phyloP scores from a whole-genome alignment of 2,113 vertebrate genomes.

The Saguinus midas region DNA sequence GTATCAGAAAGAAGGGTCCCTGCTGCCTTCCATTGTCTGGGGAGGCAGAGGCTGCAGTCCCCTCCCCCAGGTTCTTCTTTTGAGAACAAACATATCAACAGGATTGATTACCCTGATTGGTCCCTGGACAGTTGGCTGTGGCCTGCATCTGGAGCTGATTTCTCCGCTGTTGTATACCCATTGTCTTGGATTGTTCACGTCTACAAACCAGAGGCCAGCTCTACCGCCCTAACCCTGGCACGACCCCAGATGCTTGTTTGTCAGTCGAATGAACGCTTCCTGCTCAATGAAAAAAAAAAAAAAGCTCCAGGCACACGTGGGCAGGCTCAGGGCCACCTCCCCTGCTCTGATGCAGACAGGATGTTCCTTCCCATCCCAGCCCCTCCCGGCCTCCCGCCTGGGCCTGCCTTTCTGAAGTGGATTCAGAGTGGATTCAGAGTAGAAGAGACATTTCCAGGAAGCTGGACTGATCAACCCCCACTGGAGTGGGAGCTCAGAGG shows the following conservation, averaged over 20 bases:
- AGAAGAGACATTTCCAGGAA: slow-evolving; percentile 60
- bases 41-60: not conserved
- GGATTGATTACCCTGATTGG: slow-evolving; percentile 63
- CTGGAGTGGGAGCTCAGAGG: not conserved
- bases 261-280: slow-evolving; percentile 59
- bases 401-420: slow-evolving; percentile 49
- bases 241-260: slow-evolving; percentile 71
- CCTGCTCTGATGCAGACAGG: slow-evolving; percentile 37
- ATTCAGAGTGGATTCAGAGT: slow-evolving; percentile 45
- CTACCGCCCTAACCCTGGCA: slow-evolving; percentile 54
- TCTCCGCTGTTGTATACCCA: slow-evolving; percentile 54
- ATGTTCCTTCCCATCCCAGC: slow-evolving; percentile 59
- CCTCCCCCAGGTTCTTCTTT: slow-evolving; percentile 19
- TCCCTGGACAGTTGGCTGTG: slow-evolving; percentile 57
- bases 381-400: slow-evolving; percentile 31
- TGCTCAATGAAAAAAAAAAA: not conserved
- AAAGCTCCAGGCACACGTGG: not conserved
- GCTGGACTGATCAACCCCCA: not conserved
- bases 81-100: slow-evolving; percentile 66
- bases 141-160: slow-evolving; percentile 64
- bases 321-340: not conserved
- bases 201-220: slow-evolving; percentile 61
- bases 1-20: not conserved
- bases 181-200: slow-evolving; percentile 62
- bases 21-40: slow-evolving; percentile 67